These are phyloP conservation scores for Drosophila anceps DNA, from an alignment of 2,888 invertebrate species.

Conservation along the genomic window DNA sequence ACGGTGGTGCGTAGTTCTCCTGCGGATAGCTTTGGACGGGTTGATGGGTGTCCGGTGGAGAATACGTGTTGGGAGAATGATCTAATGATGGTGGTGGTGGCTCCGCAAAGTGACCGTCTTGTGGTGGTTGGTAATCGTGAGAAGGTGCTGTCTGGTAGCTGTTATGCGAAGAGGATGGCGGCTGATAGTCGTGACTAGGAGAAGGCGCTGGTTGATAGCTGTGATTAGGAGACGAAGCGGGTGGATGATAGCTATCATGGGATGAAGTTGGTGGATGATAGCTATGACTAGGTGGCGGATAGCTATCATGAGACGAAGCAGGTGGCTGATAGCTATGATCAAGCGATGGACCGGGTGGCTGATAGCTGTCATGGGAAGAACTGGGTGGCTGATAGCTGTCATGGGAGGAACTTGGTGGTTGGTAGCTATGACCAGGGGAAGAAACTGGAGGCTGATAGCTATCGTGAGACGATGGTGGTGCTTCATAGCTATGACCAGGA, in stretches of 20 bases:
- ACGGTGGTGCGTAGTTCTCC: constrained; percentile 71
- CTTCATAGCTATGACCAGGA: neutral
- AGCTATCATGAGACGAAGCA: constrained; percentile 2
- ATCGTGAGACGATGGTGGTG: constrained; percentile 23
- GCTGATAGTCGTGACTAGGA: constrained; percentile 20
- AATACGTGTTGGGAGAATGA: constrained; percentile 25
- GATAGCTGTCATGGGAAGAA: neutral
- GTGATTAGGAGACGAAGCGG: neutral
- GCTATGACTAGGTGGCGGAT: constrained; percentile 23
- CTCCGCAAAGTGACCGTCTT: constrained; percentile 9
- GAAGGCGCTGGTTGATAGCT: constrained; percentile 10
- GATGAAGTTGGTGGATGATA: constrained; percentile 12
- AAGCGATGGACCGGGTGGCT: neutral
- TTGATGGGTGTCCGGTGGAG: constrained; percentile 41
- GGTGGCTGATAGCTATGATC: constrained; percentile 43
- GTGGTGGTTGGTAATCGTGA: constrained; percentile 7
- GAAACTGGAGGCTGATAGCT: neutral
- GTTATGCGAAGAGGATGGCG: constrained; percentile 7
- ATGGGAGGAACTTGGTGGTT: constrained; percentile 18
- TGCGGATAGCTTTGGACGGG: constrained; percentile 49
- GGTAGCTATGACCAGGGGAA: constrained; percentile 2
- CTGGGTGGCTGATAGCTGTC: constrained; percentile 7
- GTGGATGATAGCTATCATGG: constrained; percentile 20
- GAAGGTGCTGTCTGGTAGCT: constrained; percentile 9
- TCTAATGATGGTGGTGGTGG: constrained; percentile 23